Conservation (phyloP, 2,113 vertebrate species). For the Hymenochirus boettgeri region DNA sequence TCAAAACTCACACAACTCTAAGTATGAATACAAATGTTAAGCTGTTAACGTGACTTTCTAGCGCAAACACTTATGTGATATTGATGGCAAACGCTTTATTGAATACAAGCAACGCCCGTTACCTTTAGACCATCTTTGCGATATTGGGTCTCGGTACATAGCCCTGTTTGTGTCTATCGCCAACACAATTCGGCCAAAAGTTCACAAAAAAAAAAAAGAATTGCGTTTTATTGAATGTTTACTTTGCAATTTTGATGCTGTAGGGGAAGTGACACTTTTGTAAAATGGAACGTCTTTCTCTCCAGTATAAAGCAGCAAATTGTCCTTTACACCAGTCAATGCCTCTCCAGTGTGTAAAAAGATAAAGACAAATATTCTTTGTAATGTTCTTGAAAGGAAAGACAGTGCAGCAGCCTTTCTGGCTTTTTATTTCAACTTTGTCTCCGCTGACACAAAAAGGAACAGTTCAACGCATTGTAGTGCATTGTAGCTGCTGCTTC, state of each 20-base stretch:
- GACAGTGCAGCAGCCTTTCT: slow-evolving; percentile 7
- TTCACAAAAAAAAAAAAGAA: not conserved
- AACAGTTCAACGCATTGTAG: slow-evolving; percentile 34
- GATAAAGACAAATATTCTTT: slow-evolving; percentile 33
- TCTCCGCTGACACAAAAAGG: slow-evolving; percentile 20
- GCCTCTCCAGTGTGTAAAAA: slow-evolving; percentile 8
- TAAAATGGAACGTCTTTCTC: not conserved
- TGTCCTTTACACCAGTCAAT: slow-evolving; percentile 6
- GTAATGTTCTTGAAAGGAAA: slow-evolving; percentile 9
- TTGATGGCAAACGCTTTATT: too few relatives aligned
- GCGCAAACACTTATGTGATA: too few relatives aligned
- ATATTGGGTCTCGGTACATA: too few relatives aligned
- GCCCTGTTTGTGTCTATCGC: too few relatives aligned
- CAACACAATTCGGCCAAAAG: too few relatives aligned
- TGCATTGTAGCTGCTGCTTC: slow-evolving; percentile 1
- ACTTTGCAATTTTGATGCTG: slow-evolving; percentile 3
- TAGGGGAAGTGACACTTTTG: not conserved
- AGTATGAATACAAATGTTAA: too few relatives aligned
- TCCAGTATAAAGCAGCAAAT: slow-evolving; percentile 16
- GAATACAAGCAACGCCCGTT: too few relatives aligned
- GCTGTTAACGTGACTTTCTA: too few relatives aligned
- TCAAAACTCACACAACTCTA: too few relatives aligned
- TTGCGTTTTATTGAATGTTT: not conserved
- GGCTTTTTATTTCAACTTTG: slow-evolving; percentile 36
- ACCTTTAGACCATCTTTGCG: too few relatives aligned